These are phyloP conservation scores for Prenolepis imparis DNA, from an alignment of 2,888 invertebrate species.

Conservation along the genomic window DNA sequence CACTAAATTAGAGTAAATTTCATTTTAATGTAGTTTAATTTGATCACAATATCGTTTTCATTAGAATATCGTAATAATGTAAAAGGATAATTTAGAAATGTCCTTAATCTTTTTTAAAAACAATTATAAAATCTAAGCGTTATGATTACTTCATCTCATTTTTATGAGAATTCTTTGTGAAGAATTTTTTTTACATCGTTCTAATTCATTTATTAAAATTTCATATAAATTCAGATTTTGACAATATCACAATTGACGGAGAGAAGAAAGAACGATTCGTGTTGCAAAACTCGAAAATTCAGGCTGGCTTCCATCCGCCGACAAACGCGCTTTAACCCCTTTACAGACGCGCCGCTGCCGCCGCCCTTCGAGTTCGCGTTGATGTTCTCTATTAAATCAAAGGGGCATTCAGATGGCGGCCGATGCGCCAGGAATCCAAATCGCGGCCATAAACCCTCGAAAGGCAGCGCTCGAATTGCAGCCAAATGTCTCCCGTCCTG, in stretches of 20 bases:
- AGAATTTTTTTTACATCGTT: neutral
- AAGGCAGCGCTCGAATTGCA: conserved; percentile 70
- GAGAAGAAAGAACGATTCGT: conserved; percentile 14
- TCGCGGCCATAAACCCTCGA: conserved; percentile 79
- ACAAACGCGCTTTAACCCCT: conserved; percentile 61
- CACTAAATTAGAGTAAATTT: neutral
- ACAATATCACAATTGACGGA: neutral
- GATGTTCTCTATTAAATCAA: conserved; percentile 84
- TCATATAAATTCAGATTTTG: neutral
- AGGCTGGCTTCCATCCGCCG: neutral
- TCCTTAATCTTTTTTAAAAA: neutral
- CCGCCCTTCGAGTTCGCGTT: conserved; percentile 73
- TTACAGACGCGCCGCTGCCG: conserved; percentile 42
- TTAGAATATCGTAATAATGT: neutral
- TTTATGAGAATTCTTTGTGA: neutral
- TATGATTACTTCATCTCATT: neutral
- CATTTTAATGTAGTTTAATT: neutral
- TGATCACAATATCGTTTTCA: neutral
- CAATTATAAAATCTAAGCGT: neutral
- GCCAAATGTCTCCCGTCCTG: conserved; percentile 58
- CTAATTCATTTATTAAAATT: neutral
- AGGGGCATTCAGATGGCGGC: conserved; percentile 82
- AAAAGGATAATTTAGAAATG: neutral
- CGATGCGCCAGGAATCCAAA: conserved; percentile 82
- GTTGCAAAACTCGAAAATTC: conserved; percentile 22